Evolutionary conservation across 2,888 invertebrate species (phyloP).

Genomic region (Embidobia sp.): DNA sequence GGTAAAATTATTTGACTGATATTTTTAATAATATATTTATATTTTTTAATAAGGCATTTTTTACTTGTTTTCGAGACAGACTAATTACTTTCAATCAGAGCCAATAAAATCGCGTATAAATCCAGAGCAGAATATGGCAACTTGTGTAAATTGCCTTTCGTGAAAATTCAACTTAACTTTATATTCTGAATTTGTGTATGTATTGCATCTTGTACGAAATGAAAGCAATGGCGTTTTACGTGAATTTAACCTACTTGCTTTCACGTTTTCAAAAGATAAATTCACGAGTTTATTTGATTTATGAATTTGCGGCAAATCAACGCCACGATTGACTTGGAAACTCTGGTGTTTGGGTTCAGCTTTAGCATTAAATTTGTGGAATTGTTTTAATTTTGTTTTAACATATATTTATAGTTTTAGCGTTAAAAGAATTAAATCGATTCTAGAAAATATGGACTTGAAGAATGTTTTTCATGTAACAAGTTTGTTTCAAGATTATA

Average conservation of each 20-base stretch:
- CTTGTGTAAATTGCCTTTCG: conserved; percentile 53
- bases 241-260: conserved; percentile 48
- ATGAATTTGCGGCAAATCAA: conserved; percentile 14
- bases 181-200: conserved; percentile 51
- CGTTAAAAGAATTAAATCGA: no score
- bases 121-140: conserved; percentile 13
- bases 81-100: conserved; percentile 53
- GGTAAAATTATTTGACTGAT: no score
- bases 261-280: conserved; percentile 30
- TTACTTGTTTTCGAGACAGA: no score
- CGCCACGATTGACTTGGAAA: not conserved
- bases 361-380: no score
- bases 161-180: conserved; percentile 52
- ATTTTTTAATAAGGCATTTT: no score
- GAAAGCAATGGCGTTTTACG: conserved; percentile 40
- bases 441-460: no score
- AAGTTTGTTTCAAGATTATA: no score
- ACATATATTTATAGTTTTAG: no score
- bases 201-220: conserved; percentile 32
- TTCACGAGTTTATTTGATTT: conserved; percentile 27
- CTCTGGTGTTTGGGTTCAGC: no score
- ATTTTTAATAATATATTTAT: no score
- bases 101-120: conserved; percentile 50
- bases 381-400: no score
- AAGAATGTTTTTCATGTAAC: no score